Conservation (phyloP, 2,888 invertebrate genomes). For the Thymelicus sylvestris region DNA sequence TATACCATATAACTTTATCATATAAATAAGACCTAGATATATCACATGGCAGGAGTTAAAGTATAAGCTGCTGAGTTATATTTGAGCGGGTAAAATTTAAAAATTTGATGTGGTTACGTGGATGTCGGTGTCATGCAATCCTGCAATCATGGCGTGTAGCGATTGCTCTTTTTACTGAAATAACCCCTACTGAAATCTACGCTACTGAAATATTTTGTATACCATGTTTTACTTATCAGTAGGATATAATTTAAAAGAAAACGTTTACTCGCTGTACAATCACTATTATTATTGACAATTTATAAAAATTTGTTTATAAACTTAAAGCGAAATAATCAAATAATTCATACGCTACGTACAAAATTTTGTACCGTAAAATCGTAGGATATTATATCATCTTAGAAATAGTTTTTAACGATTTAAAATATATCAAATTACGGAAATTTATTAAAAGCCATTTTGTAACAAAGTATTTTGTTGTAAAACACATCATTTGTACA, state of each 20-base stretch:
- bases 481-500: too few species aligned
- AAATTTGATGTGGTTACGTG: slow-evolving; percentile 49
- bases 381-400: too few species aligned
- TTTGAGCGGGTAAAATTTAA: slow-evolving; percentile 35
- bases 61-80: not conserved
- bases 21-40: not conserved
- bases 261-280: not conserved
- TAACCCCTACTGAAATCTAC: slow-evolving; percentile 18
- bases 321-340: too few species aligned
- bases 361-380: too few species aligned
- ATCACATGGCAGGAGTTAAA: not conserved
- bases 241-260: not conserved
- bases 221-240: slow-evolving; percentile 6
- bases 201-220: slow-evolving; percentile 23
- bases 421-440: too few species aligned
- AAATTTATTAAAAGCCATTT: too few species aligned
- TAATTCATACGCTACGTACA: too few species aligned
- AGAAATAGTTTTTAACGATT: too few species aligned
- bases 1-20: too few species aligned
- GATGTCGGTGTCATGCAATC: slow-evolving; percentile 66
- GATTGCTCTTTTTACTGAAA: slow-evolving; percentile 44
- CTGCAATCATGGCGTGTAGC: slow-evolving; percentile 69
- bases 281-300: too few species aligned
- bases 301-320: too few species aligned
- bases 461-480: too few species aligned